phyloP scores from a whole-genome alignment of 1,140 invertebrate species.

The Drosophila paulistorum region DNA sequence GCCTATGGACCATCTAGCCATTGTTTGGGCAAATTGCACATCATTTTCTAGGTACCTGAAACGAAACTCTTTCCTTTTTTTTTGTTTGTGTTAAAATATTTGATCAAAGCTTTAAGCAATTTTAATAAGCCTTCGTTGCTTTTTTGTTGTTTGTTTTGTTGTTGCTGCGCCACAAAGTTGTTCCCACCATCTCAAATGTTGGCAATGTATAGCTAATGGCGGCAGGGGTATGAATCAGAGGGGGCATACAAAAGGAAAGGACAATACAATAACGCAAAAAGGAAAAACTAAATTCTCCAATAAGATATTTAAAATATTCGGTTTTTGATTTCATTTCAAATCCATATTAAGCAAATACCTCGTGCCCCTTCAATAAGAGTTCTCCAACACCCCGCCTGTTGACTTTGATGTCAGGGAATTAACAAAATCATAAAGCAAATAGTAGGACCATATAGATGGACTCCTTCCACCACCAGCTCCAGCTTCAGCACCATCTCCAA shows the following conservation, averaged over 20 bases:
- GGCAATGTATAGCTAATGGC: conserved; percentile 35
- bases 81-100: conserved; percentile 37
- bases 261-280: too few species aligned
- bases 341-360: too few species aligned
- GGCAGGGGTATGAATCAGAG: background rate
- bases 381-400: background rate
- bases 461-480: conserved; percentile 6
- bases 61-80: background rate
- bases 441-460: conserved; percentile 46
- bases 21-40: conserved; percentile 69
- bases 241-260: background rate
- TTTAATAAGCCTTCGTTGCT: conserved; percentile 44
- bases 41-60: conserved; percentile 58
- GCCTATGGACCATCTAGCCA: background rate
- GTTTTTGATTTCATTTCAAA: background rate
- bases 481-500: conserved; percentile 8
- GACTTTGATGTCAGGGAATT: conserved; percentile 47
- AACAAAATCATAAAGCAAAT: conserved; percentile 80
- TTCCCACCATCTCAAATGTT: conserved; percentile 52
- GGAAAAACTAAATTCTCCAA: too few species aligned
- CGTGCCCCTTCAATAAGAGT: background rate
- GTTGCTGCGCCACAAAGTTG: conserved; percentile 15
- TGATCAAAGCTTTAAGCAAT: conserved; percentile 50
- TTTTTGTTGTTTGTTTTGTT: conserved; percentile 8
- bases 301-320: too few species aligned